Base-by-base conservation (phyloP, 2,113 vertebrate genomes). In the Scopus umbretta region DNA sequence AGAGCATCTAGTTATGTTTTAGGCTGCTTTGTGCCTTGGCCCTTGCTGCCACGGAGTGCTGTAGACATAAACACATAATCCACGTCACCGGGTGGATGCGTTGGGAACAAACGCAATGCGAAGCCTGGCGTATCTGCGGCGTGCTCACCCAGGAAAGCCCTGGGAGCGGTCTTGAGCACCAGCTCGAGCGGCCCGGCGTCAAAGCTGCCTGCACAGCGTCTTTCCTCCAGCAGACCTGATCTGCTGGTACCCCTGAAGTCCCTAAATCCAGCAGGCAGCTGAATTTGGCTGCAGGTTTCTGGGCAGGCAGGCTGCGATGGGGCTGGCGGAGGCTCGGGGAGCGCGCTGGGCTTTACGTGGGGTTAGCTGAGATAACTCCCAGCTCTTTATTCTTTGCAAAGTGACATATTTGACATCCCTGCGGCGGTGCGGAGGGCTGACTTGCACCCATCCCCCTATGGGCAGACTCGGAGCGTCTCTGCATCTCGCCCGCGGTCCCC, bases 1-100 rank as follows among this genome's bases (percentile, higher is more conserved):
- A 20, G 16, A 0, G 0, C 29, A 14, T 49, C 49, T 36, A n/a
- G 22, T 15, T 18, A 2, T 9, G 45, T 59, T 40, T 74, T 13
- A 38, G 58, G 63, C 40, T 38, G 75, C 5, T 38, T 47, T 19
- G 47, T 1, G 20, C 83, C 55, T 73, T 7, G 18, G 62, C 78
- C 84, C 3, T 0, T 45, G 67, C 67, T 87, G 72, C 14, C n/a
- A 9, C 13, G 14, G 4, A 9, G 42, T 23, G 27, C 65, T 70
- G 80, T 6, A n/a, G 71, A 16, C 58, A 40, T 9, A 75, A 83
- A 66, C 10, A 18, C 36, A 4, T 21, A 4, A 4, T 5, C 79
- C 13, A 0, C 9, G 23, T 32, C 9, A 2, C 34, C 7, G 67
- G 52, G 25, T 10, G 22, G 75, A 21, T 42, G 34, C 10, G 1